phyloP scores from a whole-genome alignment of 2,888 invertebrate species.

The Julus scandinavius region DNA sequence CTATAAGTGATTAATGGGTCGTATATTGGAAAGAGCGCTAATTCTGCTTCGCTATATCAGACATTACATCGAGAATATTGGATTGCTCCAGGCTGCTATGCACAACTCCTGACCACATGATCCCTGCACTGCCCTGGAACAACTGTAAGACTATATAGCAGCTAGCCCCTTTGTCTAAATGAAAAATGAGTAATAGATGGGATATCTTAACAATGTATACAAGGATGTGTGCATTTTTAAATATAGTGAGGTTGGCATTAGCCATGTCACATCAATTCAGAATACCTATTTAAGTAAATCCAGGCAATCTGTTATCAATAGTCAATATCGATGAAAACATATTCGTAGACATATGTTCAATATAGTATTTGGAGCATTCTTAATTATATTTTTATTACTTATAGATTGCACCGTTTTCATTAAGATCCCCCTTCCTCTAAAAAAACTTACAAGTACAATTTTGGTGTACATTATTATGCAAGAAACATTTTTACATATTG shows the following conservation, averaged over 20 bases:
- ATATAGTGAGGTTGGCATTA: neutral
- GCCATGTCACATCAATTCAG: neutral
- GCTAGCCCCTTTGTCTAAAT: neutral
- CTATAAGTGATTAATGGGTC: slow-evolving; percentile 39
- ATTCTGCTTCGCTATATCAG: neutral
- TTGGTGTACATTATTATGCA: too few species aligned
- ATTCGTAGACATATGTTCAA: neutral
- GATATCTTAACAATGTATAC: neutral
- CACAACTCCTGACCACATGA: neutral
- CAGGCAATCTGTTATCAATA: neutral
- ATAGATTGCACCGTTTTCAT: too few species aligned
- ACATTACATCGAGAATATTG: slow-evolving; percentile 21
- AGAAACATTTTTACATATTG: too few species aligned
- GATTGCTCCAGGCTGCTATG: slow-evolving; percentile 16
- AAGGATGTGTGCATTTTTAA: slow-evolving; percentile 4
- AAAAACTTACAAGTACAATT: too few species aligned
- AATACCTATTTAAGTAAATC: neutral
- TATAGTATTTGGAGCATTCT: too few species aligned
- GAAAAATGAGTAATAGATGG: slow-evolving; percentile 7
- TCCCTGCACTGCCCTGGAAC: neutral
- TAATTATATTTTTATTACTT: too few species aligned
- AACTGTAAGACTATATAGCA: neutral
- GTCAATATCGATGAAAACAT: neutral
- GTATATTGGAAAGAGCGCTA: slow-evolving; percentile 16
- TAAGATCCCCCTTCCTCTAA: too few species aligned